Base-by-base conservation (phyloP, 2,113 vertebrate species). In the Formicarius rufipectus region DNA sequence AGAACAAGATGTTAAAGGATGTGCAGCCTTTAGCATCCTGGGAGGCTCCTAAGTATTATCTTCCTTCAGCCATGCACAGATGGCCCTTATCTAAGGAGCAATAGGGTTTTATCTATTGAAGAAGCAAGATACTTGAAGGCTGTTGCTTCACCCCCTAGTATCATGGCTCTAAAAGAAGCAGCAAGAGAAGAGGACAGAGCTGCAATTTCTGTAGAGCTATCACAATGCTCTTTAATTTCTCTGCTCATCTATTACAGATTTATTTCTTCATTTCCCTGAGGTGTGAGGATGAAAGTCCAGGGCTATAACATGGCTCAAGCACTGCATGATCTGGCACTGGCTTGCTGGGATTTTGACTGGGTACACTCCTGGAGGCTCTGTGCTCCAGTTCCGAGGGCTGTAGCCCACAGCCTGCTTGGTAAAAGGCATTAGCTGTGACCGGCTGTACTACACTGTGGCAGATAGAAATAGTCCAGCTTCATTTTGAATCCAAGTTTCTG, bases 21-120 rank as follows among this genome's bases (percentile, higher is more conserved):
- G 20, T 5, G 18, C 31, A 55, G 42, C 18, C 27, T 66, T 75
- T 40, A 62, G 37, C 47, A 77, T 33, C 45, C 63, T 87, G 42
- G 68, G 45, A 95, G 42, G 79, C 37, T 93, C 62, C 71, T 87
- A 73, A 86, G 44, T 15, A 12, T 73, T 91, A 87, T 89, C 67
- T 88, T 12, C 1, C 21, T 67, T 84, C 33, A 83, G 75, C 58
- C 81, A 60, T 25, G 55, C 79, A 83, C 68, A 83, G 67, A 93
- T 86, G 72, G 67, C 55, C 49, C 66, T 93, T 84, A 93, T 90
- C 87, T 83, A 55, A 86, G 47, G 60, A 78, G 47, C 33, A 93
- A 12, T 27, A 67, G 5, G 0, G 55, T 39, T 55, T 67, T 75
- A 84, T 76, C 69, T 74, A 81, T 74, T 16, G 1, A 59, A 59